phyloP scores from a whole-genome alignment of 2,113 vertebrate genomes.

The Psilopsiagon aurifrons region DNA sequence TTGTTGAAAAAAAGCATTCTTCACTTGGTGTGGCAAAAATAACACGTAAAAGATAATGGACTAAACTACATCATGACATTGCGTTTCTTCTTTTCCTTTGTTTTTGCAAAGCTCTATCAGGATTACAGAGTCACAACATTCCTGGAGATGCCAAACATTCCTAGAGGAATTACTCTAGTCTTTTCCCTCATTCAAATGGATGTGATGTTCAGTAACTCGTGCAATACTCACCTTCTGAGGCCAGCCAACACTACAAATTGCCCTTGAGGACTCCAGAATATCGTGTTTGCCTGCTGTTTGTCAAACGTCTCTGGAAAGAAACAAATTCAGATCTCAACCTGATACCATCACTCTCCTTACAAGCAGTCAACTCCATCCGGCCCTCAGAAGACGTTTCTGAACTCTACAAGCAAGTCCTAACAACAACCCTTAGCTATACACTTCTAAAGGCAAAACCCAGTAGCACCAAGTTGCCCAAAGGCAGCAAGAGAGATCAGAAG shows the following conservation, averaged over 20 bases:
- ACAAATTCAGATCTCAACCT: background rate
- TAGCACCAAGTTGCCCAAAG: background rate
- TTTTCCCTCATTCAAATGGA: background rate
- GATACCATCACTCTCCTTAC: background rate
- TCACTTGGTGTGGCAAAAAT: background rate
- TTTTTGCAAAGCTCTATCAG: background rate
- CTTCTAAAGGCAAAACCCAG: background rate
- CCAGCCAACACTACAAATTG: slow-evolving; percentile 96
- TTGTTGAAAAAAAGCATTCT: background rate
- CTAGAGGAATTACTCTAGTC: background rate
- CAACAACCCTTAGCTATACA: background rate
- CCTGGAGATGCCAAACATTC: background rate
- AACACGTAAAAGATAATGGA: background rate
- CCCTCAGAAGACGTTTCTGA: background rate
- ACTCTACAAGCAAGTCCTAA: background rate
- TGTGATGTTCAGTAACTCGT: background rate
- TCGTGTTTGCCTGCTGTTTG: slow-evolving; percentile 98
- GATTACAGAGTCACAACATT: background rate
- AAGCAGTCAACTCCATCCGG: background rate
- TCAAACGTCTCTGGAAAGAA: slow-evolving; percentile 88
- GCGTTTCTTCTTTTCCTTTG: background rate
- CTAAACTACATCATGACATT: background rate
- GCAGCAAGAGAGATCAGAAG: background rate
- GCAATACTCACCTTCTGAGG: slow-evolving; percentile 87
- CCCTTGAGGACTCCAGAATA: slow-evolving; percentile 99